A percentile compares a stretch with the other conserved stretches of the same genome.
These are phyloP conservation scores for Chromoteleia sp. DNA, from an alignment of 2,888 invertebrate genomes.

Conservation along the genomic window DNA sequence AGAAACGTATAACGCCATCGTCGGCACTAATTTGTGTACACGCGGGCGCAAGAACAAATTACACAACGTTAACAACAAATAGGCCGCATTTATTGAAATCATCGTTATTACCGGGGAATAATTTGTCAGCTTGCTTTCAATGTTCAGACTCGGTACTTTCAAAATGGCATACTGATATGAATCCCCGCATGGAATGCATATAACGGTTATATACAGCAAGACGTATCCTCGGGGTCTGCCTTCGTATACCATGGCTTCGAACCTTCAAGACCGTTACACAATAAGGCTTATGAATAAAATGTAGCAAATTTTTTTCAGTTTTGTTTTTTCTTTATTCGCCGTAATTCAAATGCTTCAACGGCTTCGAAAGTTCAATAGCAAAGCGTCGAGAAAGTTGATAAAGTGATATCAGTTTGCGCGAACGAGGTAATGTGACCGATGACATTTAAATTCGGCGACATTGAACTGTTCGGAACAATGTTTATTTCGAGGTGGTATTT, in stretches of 20 bases:
- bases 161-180: conserved; percentile 70
- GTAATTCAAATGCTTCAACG: conserved; percentile 23
- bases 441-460: conserved; percentile 37
- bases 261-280: conserved; percentile 69
- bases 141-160: conserved; percentile 65
- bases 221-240: conserved; percentile 64
- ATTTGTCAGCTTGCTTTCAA: conserved; percentile 67
- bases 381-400: conserved; percentile 14
- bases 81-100: conserved; percentile 50
- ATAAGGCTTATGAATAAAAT: conserved; percentile 68
- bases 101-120: conserved; percentile 56
- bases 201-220: conserved; percentile 67
- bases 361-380: conserved; percentile 9
- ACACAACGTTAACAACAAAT: conserved; percentile 46
- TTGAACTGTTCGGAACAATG: not conserved
- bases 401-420: not conserved
- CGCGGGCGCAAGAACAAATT: conserved; percentile 43
- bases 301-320: conserved; percentile 46
- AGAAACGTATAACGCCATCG: conserved; percentile 2
- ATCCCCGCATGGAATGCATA: conserved; percentile 70
- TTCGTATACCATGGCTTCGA: conserved; percentile 39
- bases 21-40: conserved; percentile 26
- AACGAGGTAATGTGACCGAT: not conserved
- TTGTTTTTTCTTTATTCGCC: conserved; percentile 36
- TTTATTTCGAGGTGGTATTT: not conserved